Conservation (phyloP, 1,140 invertebrate species). For the Neomicropteryx cornuta region DNA sequence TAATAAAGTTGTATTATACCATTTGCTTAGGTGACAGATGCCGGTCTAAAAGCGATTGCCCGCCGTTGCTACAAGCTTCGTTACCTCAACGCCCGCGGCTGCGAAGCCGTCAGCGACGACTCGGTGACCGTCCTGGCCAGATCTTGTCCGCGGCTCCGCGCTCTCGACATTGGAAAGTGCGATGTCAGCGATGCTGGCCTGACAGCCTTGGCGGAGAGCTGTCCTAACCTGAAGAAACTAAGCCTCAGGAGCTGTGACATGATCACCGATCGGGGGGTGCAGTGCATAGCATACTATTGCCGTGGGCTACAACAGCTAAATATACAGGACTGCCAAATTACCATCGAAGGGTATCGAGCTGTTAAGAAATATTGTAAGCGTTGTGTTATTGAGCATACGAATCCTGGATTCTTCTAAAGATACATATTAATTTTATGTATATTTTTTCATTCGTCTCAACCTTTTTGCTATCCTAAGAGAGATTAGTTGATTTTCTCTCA, state of each 20-base stretch:
- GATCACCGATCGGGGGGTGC: constrained; percentile 76
- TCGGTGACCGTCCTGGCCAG: constrained; percentile 72
- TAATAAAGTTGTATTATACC: no score
- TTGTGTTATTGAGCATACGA: constrained; percentile 90
- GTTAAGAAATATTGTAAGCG: constrained; percentile 85
- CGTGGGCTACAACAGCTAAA: constrained; percentile 79
- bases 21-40: constrained; percentile 75
- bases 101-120: constrained; percentile 84
- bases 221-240: constrained; percentile 82
- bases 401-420: constrained; percentile 75
- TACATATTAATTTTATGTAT: no score
- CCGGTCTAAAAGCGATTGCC: constrained; percentile 76
- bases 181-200: constrained; percentile 83
- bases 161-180: constrained; percentile 84
- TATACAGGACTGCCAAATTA: constrained; percentile 84
- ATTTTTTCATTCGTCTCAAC: no score
- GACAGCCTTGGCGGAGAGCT: constrained; percentile 72
- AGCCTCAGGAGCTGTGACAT: constrained; percentile 83
- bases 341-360: constrained; percentile 75
- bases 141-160: constrained; percentile 71
- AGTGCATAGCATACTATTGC: constrained; percentile 78
- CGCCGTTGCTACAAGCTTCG: constrained; percentile 79
- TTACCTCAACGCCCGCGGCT: constrained; percentile 83
- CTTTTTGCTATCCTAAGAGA: no score
- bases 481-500: no score